Conservation (phyloP, 2,888 invertebrate species). For the Pasiphila rectangulata region DNA sequence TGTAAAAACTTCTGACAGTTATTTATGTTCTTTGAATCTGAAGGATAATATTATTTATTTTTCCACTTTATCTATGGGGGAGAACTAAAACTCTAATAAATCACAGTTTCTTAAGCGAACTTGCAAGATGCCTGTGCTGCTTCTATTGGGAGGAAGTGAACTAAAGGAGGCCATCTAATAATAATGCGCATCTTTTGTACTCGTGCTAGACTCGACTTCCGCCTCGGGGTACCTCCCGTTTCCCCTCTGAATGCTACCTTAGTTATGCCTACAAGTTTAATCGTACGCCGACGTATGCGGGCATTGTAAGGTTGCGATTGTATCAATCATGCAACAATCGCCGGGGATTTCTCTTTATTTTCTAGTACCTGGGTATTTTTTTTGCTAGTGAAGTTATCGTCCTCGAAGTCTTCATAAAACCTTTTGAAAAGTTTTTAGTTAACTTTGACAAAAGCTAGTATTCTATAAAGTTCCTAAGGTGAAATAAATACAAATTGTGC, state of each 20-base stretch:
- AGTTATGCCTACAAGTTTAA: slow-evolving; percentile 11
- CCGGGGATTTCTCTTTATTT: slow-evolving; percentile 3
- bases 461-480: too few species aligned
- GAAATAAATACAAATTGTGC: too few species aligned
- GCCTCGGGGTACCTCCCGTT: slow-evolving; percentile 22
- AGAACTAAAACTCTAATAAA: slow-evolving; percentile 49
- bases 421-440: not conserved
- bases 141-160: slow-evolving; percentile 20
- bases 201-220: slow-evolving; percentile 25
- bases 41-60: slow-evolving; percentile 34
- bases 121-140: slow-evolving; percentile 22
- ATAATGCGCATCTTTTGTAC: slow-evolving; percentile 32
- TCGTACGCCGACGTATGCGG: slow-evolving; percentile 13
- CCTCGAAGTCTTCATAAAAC: not conserved
- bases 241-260: slow-evolving; percentile 20
- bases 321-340: slow-evolving; percentile 23
- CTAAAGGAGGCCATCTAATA: slow-evolving; percentile 34
- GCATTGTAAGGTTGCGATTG: slow-evolving; percentile 14
- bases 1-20: slow-evolving; percentile 22
- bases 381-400: too few species aligned
- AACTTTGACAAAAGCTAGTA: too few species aligned
- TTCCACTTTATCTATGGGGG: slow-evolving; percentile 34
- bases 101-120: slow-evolving; percentile 37
- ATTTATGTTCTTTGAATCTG: slow-evolving; percentile 27
- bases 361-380: slow-evolving; percentile 3